Evolutionary conservation across 1,140 invertebrate genomes (phyloP).

Genomic region (Telenomus remus): DNA sequence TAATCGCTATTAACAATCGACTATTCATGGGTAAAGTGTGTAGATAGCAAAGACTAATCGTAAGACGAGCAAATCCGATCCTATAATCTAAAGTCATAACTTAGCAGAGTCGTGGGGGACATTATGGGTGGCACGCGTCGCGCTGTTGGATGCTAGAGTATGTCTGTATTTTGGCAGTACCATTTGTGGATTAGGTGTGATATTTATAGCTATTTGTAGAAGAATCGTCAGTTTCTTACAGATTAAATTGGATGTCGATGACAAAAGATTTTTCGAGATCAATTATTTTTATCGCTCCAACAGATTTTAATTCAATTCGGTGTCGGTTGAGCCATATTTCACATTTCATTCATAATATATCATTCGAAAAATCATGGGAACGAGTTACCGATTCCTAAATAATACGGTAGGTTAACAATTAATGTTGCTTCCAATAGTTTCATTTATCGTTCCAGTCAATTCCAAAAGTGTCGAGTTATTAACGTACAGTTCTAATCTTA

Average conservation of each 20-base stretch:
- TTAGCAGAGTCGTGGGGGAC: conserved; percentile 56
- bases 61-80: conserved; percentile 60
- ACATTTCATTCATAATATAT: too few species aligned
- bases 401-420: too few species aligned
- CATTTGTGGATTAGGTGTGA: conserved; percentile 67
- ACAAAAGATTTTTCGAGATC: not conserved
- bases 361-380: too few species aligned
- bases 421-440: too few species aligned
- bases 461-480: conserved; percentile 22
- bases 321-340: too few species aligned
- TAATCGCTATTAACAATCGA: conserved; percentile 33
- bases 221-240: conserved; percentile 48
- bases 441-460: too few species aligned
- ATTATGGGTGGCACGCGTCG: conserved; percentile 68
- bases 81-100: conserved; percentile 66
- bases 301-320: not conserved
- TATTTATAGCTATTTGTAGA: conserved; percentile 63
- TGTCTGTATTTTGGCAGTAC: conserved; percentile 64
- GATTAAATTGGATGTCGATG: conserved; percentile 31
- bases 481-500: conserved; percentile 49
- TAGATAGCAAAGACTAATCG: conserved; percentile 53
- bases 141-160: conserved; percentile 49
- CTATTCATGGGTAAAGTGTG: conserved; percentile 40
- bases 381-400: too few species aligned
- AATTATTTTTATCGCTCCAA: conserved; percentile 9